These are phyloP conservation scores for Ceratina japonica DNA, from an alignment of 1,140 invertebrate genomes.

Conservation along the genomic window DNA sequence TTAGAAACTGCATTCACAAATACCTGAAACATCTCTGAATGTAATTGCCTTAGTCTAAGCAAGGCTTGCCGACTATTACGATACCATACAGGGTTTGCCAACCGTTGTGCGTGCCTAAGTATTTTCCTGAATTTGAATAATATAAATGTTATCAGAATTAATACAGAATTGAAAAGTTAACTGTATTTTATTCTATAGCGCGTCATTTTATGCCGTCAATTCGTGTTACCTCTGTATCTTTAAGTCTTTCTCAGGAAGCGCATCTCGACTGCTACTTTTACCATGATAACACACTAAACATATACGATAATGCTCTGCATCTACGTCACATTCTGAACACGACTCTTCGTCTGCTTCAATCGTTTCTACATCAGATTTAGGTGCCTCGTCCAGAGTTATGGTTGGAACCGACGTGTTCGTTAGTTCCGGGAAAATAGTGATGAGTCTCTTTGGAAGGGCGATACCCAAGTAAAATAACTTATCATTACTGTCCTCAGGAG, in stretches of 20 bases:
- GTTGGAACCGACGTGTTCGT: conserved; percentile 60
- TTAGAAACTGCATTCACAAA: conserved; percentile 10
- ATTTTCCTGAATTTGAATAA: conserved; percentile 77
- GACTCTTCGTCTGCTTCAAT: conserved; percentile 74
- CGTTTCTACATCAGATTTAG: conserved; percentile 60
- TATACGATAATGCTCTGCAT: conserved; percentile 67
- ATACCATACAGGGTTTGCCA: conserved; percentile 85
- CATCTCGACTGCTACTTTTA: conserved; percentile 57
- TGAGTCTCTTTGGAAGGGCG: conserved; percentile 85
- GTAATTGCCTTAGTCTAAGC: conserved; percentile 91
- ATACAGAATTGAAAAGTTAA: background rate
- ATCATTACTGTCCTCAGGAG: conserved; percentile 63
- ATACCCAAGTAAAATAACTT: conserved; percentile 87
- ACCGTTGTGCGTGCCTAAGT: conserved; percentile 82
- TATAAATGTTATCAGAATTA: conserved; percentile 11
- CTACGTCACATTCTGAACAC: conserved; percentile 67
- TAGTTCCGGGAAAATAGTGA: conserved; percentile 84
- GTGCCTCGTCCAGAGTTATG: conserved; percentile 63
- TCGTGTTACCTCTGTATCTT: conserved; percentile 70
- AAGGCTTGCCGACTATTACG: conserved; percentile 84
- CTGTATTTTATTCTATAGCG: background rate
- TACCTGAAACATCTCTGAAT: conserved; percentile 83
- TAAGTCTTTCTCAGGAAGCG: conserved; percentile 60
- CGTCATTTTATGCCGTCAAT: background rate
- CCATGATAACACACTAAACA: conserved; percentile 73